Percentiles rank a stretch among this genome's conserved stretches.
Conservation (phyloP, 2,888 invertebrate species). For the Netelia fuscicornis region DNA sequence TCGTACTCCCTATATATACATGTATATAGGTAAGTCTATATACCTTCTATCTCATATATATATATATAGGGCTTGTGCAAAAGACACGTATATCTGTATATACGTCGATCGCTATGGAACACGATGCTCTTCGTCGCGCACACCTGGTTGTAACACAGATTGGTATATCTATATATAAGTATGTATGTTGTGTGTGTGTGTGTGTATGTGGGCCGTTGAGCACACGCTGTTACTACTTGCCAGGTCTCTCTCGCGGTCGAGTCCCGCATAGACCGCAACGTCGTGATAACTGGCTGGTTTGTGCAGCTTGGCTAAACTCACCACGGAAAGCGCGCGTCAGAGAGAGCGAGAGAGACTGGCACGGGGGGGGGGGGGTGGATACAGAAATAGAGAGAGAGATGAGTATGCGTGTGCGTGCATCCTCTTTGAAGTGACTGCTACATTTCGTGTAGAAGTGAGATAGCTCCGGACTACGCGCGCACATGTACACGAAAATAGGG, state of each 20-base stretch:
- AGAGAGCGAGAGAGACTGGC: background rate
- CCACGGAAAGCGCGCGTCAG: constrained; percentile 46
- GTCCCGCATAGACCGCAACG: constrained; percentile 62
- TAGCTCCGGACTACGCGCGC: too few relatives aligned
- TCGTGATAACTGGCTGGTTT: constrained; percentile 65
- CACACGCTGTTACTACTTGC: constrained; percentile 56
- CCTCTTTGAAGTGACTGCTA: too few relatives aligned
- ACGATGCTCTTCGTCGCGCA: constrained; percentile 15
- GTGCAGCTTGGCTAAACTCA: constrained; percentile 52
- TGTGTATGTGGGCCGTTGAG: constrained; percentile 16
- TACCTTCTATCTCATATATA: background rate
- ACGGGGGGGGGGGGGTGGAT: background rate
- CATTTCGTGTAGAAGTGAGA: too few relatives aligned
- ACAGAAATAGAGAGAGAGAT: background rate
- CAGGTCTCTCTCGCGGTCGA: constrained; percentile 52
- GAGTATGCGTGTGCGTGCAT: background rate
- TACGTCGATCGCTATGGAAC: constrained; percentile 42
- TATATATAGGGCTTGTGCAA: background rate
- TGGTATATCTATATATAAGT: constrained; percentile 13
- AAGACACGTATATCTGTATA: constrained; percentile 9
- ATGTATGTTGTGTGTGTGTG: constrained; percentile 8
- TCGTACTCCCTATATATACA: background rate
- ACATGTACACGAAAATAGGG: background rate
- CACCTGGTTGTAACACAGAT: background rate
- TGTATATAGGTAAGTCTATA: background rate